Evolutionary conservation across 2,888 invertebrate genomes (phyloP), one percentile per base, ranked within the genome.

Genomic region (Allolobophora icterica): DNA sequence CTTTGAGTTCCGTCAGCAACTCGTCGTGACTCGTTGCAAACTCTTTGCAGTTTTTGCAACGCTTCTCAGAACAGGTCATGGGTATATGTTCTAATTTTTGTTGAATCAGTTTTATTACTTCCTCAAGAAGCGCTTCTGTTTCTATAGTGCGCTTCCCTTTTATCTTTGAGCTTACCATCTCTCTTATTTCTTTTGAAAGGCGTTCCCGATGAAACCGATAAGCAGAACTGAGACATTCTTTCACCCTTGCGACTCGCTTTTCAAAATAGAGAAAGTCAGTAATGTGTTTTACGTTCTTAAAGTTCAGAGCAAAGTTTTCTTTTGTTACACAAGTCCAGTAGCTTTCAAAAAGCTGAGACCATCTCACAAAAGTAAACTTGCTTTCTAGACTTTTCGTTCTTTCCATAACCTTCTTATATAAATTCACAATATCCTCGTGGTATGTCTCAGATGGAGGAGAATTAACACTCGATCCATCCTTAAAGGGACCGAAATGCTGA

Each of bases 281-380:
- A 34, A 87, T 34, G 21, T 87, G 34, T 33, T 87, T 87, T 6
- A 87, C 87, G 15, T 87, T 87, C 87, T 87, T 87, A 87, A 87
- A 87, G 24, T 87, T 87, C 34, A 87, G 87, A 34, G 87, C 87
- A 87, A 87, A 87, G 35, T 87, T 87, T 87, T 87, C 87, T 87
- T 38, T 38, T 17, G 34, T 35, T 87, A 87, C 87, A 38, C 87
- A 87, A 35, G 19, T 15, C 87, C 87, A 87, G 87, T 87, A 87
- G 38, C 87, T 87, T 24, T 87, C 87, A 35, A 35, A 87, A 35
- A 35, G 87, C 34, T 87, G 87, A 87, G 38, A 87, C 87, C 87
- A 87, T 35, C 34, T 87, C 35, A 6, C 87, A 87, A 87, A 87
- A 34, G 87, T 35, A 38, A 38, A 35, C 11, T 87, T 87, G 35